Percentiles rank a stretch among this genome's conserved stretches.
Evolutionary conservation across 30 jellyfish, hydroid and myxozoan species (phyloP).

Genomic region (Chironex yamaguchii): DNA sequence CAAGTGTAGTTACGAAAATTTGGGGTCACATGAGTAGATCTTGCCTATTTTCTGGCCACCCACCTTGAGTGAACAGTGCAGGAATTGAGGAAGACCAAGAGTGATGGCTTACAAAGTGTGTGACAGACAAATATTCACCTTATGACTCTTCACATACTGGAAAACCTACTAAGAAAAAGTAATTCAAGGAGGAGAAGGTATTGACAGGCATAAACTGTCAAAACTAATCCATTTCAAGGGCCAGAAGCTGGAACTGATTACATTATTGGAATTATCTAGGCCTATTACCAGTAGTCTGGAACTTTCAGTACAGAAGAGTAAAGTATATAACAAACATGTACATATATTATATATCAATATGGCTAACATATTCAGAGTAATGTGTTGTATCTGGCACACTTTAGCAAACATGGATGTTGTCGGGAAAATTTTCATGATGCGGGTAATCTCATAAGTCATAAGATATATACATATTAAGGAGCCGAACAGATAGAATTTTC

Average conservation of each 20-base stretch:
- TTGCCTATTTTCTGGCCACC: conserved; percentile 29
- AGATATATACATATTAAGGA: no score
- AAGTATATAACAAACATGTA: no score
- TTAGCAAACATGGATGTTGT: no score
- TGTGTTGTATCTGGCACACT: no score
- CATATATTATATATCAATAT: no score
- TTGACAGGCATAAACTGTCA: conserved; percentile 40
- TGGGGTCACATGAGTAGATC: conserved; percentile 18
- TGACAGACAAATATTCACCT: conserved; percentile 21
- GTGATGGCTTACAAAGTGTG: conserved; percentile 45
- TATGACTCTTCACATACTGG: conserved; percentile 55
- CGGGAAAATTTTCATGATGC: no score
- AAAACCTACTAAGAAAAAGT: conserved; percentile 28
- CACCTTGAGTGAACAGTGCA: conserved; percentile 45
- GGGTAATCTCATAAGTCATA: no score
- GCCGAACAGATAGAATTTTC: no score
- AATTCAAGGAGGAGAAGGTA: conserved; percentile 52
- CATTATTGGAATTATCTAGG: no score
- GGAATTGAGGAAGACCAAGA: conserved; percentile 60
- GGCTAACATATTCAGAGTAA: no score
- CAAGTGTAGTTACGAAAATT: conserved; percentile 6
- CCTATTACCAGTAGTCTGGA: no score
- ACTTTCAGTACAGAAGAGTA: no score
- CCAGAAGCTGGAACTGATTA: conserved; percentile 16
- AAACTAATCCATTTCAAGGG: conserved; percentile 34